phyloP scores from a whole-genome alignment of 2,888 invertebrate genomes.

The Thereva nobilitata region DNA sequence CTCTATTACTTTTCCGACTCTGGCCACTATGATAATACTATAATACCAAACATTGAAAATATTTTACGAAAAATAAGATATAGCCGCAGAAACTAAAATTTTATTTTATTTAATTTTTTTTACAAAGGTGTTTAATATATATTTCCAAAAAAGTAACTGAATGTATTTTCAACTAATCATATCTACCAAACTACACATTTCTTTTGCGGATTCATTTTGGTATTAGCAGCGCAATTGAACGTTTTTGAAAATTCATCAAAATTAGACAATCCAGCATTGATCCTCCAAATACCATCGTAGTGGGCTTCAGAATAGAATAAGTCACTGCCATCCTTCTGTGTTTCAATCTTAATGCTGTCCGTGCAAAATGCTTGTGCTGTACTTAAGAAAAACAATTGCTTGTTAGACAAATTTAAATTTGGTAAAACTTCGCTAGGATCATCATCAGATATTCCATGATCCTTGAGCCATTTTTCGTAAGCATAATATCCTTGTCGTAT shows the following conservation, averaged over 20 bases:
- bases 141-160: no score
- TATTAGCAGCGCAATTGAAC: not conserved
- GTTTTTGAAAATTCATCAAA: not conserved
- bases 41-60: no score
- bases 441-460: not conserved
- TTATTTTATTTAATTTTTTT: no score
- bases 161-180: no score
- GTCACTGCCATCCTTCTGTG: no score
- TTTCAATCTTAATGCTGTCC: no score
- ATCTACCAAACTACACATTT: not conserved
- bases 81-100: no score
- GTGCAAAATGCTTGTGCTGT: not conserved
- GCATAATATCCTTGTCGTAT: not conserved
- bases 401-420: not conserved
- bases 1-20: no score
- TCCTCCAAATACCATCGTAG: not conserved
- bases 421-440: not conserved
- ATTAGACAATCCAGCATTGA: not conserved
- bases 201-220: not conserved
- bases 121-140: no score
- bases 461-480: not conserved
- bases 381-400: not conserved
- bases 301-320: no score
- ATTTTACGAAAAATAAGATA: no score
- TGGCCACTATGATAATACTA: no score